A percentile compares a stretch with the other conserved stretches of the same genome.
These are phyloP conservation scores for Maccullochella peelii DNA, from an alignment of 2,113 vertebrate genomes.

Conservation along the genomic window DNA sequence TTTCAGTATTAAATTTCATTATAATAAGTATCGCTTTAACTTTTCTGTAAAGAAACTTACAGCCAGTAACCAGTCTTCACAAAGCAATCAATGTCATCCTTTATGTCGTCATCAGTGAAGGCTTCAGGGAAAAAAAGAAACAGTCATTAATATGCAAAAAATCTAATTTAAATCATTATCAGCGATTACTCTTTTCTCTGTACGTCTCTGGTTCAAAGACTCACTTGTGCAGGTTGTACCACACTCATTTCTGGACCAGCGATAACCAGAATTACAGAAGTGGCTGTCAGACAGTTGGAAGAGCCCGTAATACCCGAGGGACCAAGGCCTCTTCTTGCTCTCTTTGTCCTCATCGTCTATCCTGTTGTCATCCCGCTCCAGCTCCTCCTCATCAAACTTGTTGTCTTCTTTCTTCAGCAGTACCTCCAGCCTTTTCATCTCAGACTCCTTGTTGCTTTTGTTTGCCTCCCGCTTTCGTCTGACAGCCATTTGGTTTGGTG, in stretches of 20 bases:
- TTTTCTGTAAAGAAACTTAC: slow-evolving; percentile 49
- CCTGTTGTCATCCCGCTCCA: neutral
- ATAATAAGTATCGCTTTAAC: neutral
- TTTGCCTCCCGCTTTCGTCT: neutral
- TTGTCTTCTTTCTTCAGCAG: neutral
- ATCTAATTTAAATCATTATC: neutral
- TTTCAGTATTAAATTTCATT: no score
- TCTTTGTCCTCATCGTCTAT: fast-evolving
- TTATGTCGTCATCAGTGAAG: slow-evolving; percentile 62
- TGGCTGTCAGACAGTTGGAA: slow-evolving; percentile 66
- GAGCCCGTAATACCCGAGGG: slow-evolving; percentile 38
- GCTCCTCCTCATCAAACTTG: neutral
- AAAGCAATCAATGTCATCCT: slow-evolving; percentile 55
- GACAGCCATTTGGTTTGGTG: neutral
- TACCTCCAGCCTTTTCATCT: fast-evolving
- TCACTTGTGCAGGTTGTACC: slow-evolving; percentile 45
- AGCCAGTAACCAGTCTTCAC: neutral
- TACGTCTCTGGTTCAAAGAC: neutral
- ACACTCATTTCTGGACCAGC: slow-evolving; percentile 60
- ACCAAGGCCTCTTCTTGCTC: fast-evolving
- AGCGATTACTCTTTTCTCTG: neutral
- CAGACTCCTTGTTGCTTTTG: fast-evolving
- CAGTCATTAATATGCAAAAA: neutral
- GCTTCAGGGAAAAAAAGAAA: slow-evolving; percentile 24
- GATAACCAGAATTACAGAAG: slow-evolving; percentile 43